A percentile compares a stretch with the other conserved stretches of the same genome.
Evolutionary conservation across 1,140 invertebrate species (phyloP).

Genomic region (Melitaea cinxia): DNA sequence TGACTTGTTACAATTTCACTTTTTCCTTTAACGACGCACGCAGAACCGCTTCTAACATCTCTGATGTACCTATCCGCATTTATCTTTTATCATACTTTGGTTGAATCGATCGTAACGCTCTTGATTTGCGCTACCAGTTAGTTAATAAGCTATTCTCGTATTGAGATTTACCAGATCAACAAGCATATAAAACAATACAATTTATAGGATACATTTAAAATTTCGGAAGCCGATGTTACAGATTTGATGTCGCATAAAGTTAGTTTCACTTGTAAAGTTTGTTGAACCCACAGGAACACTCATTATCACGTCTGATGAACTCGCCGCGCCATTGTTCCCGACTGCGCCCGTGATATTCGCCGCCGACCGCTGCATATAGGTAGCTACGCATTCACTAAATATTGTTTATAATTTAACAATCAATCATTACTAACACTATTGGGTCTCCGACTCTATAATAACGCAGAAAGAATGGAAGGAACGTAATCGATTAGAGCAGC

Average conservation of each 20-base stretch:
- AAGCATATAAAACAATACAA: conserved; percentile 43
- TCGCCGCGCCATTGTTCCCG: conserved; percentile 71
- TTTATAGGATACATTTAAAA: conserved; percentile 41
- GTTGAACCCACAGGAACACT: conserved; percentile 76
- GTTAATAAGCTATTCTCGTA: conserved; percentile 34
- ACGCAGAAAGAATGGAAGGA: background rate
- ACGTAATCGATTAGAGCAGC: background rate
- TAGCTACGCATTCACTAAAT: conserved; percentile 28
- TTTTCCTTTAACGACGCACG: conserved; percentile 57
- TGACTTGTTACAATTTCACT: conserved; percentile 78
- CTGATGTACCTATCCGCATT: conserved; percentile 26
- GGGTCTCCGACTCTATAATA: background rate
- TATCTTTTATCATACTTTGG: conserved; percentile 29
- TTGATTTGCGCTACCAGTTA: conserved; percentile 11
- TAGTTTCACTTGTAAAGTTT: conserved; percentile 74
- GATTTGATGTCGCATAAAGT: conserved; percentile 62
- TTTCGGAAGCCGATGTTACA: conserved; percentile 53
- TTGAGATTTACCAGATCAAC: conserved; percentile 48
- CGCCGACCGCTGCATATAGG: conserved; percentile 43
- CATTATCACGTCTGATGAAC: conserved; percentile 78
- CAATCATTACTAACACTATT: background rate
- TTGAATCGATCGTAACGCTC: conserved; percentile 16
- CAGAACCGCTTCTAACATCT: conserved; percentile 31
- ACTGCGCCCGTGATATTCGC: conserved; percentile 49
- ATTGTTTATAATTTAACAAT: conserved; percentile 22